phyloP scores from a whole-genome alignment of 2,888 invertebrate species.

The Cremastinae sp. region DNA sequence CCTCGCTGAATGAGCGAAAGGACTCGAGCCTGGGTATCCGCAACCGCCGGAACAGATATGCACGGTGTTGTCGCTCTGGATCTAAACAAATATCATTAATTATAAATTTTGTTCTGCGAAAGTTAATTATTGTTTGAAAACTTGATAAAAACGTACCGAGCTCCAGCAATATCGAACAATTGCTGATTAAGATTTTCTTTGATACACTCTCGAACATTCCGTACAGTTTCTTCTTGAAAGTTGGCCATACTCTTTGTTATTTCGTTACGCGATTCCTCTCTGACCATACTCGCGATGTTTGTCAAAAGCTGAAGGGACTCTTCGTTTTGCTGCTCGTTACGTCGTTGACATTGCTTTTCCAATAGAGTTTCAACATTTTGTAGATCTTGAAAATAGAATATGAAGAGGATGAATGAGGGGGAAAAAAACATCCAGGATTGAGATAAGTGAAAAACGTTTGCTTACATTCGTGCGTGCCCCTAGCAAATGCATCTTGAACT shows the following conservation, averaged over 20 bases:
- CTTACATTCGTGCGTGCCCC: constrained; percentile 95
- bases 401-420: constrained; percentile 65
- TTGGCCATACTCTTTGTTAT: constrained; percentile 70
- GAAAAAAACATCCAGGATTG: constrained; percentile 3
- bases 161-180: constrained; percentile 75
- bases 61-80: constrained; percentile 90
- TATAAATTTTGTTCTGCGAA: not conserved
- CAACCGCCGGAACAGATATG: constrained; percentile 81
- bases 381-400: constrained; percentile 78
- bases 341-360: constrained; percentile 80
- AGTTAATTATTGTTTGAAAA: not conserved
- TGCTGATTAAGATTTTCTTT: constrained; percentile 77
- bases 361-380: constrained; percentile 81
- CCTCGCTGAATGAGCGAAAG: constrained; percentile 82
- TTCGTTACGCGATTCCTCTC: constrained; percentile 75
- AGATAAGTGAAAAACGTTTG: constrained; percentile 56
- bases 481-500: constrained; percentile 92
- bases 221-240: constrained; percentile 74
- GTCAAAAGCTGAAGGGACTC: constrained; percentile 56
- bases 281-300: constrained; percentile 68
- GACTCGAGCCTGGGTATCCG: constrained; percentile 75
- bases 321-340: constrained; percentile 74
- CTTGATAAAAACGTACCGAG: constrained; percentile 71
- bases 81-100: constrained; percentile 82
- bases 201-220: constrained; percentile 76